phyloP scores from a whole-genome alignment of 2,888 invertebrate species.

The Aporophyla lueneburgensis region DNA sequence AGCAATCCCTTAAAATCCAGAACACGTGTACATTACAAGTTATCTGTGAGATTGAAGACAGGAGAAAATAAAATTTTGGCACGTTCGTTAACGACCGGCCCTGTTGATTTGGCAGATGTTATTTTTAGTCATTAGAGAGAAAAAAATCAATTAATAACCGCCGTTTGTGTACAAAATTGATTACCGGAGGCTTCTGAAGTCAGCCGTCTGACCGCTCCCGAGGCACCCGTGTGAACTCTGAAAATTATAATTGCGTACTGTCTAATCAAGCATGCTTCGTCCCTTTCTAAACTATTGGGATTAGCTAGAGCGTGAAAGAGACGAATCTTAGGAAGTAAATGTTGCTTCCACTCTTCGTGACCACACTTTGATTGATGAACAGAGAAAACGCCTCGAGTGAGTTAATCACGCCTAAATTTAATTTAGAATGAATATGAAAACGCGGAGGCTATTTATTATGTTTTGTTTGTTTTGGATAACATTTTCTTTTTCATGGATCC shows the following conservation, averaged over 20 bases:
- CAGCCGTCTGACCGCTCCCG: slow-evolving; percentile 80
- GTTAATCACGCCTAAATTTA: slow-evolving; percentile 90
- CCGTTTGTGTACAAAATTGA: slow-evolving; percentile 90
- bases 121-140: slow-evolving; percentile 86
- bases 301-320: slow-evolving; percentile 73
- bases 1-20: slow-evolving; percentile 40
- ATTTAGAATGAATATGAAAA: slow-evolving; percentile 87
- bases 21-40: slow-evolving; percentile 62
- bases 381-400: slow-evolving; percentile 90
- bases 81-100: slow-evolving; percentile 85
- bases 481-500: slow-evolving; percentile 73
- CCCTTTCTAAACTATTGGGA: slow-evolving; percentile 70
- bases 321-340: slow-evolving; percentile 82
- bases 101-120: slow-evolving; percentile 88
- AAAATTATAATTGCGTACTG: slow-evolving; percentile 83
- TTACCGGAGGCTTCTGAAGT: slow-evolving; percentile 87
- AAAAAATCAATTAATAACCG: slow-evolving; percentile 88
- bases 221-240: slow-evolving; percentile 86
- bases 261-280: slow-evolving; percentile 80
- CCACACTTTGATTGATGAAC: slow-evolving; percentile 89
- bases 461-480: slow-evolving; percentile 87
- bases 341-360: slow-evolving; percentile 81
- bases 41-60: slow-evolving; percentile 67
- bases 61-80: slow-evolving; percentile 77
- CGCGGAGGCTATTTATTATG: slow-evolving; percentile 79